A percentile compares a stretch with the other conserved stretches of the same genome.
phyloP scores from a whole-genome alignment of 2,113 vertebrate species.

The Bubo blakistoni region DNA sequence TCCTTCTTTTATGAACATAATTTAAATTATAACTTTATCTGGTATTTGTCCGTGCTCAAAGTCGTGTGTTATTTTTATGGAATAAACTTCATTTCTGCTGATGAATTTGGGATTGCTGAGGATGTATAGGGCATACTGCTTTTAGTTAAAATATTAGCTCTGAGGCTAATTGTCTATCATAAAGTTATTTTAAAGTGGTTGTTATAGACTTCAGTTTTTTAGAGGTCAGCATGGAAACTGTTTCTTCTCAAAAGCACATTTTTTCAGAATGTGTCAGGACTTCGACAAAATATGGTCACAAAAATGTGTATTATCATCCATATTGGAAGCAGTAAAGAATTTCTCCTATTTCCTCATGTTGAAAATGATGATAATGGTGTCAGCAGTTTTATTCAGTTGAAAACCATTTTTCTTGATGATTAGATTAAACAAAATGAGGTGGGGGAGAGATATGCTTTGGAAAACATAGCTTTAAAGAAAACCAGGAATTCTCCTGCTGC shows the following conservation, averaged over 20 bases:
- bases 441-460: not conserved
- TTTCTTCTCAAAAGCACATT: not conserved
- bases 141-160: not conserved
- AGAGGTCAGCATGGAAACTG: not conserved
- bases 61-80: not conserved
- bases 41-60: not conserved
- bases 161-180: not conserved
- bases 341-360: not conserved
- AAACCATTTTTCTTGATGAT: constrained; percentile 46
- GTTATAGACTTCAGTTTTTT: not conserved
- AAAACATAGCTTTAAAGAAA: constrained; percentile 31
- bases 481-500: not conserved
- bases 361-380: not conserved
- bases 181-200: not conserved
- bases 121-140: not conserved
- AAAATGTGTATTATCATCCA: constrained; percentile 9
- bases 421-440: constrained; percentile 26
- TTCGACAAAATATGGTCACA: not conserved
- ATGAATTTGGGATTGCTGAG: not conserved
- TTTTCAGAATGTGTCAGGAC: not conserved
- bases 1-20: not conserved
- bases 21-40: not conserved
- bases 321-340: constrained; percentile 44
- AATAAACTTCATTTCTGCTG: not conserved
- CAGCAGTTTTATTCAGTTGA: constrained; percentile 46